Conservation (phyloP, 2,797 vertebrate genomes). For the Pangasius macronema region DNA sequence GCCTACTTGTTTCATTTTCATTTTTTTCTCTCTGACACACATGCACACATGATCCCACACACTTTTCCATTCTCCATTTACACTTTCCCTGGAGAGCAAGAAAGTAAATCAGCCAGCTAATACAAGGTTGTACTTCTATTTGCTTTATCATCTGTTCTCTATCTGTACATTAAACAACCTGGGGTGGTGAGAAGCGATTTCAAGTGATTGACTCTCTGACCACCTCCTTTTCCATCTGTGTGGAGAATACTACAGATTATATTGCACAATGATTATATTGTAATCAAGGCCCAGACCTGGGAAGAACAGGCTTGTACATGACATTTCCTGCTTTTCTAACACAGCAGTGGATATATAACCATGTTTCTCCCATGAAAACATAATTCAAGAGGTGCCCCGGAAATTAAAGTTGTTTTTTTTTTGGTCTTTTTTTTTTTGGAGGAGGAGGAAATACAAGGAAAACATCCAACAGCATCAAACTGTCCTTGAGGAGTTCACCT, state of each 20-base stretch:
- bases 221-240: conserved; percentile 48
- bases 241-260: conserved; percentile 51
- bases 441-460: background rate
- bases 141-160: conserved; percentile 57
- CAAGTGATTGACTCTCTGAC: conserved; percentile 54
- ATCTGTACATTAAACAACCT: conserved; percentile 56
- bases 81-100: conserved; percentile 32
- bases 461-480: background rate
- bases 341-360: background rate
- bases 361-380: background rate
- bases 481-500: background rate
- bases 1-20: background rate
- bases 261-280: conserved; percentile 41
- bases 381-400: background rate
- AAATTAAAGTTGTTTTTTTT: background rate
- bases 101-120: conserved; percentile 38
- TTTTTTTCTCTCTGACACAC: background rate
- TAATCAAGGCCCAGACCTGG: conserved; percentile 49
- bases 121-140: conserved; percentile 45
- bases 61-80: conserved; percentile 32
- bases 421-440: background rate
- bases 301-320: conserved; percentile 42
- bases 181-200: conserved; percentile 46
- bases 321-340: background rate
- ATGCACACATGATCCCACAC: conserved; percentile 25